These are phyloP conservation scores for Ctenomys sociabilis DNA, from an alignment of 2,113 vertebrate genomes.

Conservation along the genomic window DNA sequence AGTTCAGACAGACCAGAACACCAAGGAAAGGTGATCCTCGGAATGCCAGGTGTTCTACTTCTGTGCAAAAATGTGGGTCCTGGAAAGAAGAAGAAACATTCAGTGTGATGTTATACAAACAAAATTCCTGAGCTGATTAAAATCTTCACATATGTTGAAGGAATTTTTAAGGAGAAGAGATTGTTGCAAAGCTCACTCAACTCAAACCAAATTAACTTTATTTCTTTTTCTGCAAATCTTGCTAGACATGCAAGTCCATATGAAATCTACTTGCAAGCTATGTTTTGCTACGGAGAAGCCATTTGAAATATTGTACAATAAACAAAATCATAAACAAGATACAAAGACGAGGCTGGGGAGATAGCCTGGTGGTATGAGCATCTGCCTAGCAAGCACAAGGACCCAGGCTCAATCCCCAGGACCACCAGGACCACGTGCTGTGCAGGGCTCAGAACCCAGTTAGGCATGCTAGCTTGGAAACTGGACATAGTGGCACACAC, in stretches of 20 bases:
- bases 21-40: neutral
- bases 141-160: neutral
- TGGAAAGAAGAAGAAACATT: constrained; percentile 8
- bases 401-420: too few relatives aligned
- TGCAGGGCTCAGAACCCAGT: too few relatives aligned
- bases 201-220: neutral
- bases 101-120: neutral
- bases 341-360: neutral
- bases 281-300: neutral
- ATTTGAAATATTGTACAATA: neutral
- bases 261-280: neutral
- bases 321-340: neutral
- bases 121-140: neutral
- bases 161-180: neutral
- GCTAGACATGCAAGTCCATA: neutral
- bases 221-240: constrained; percentile 1
- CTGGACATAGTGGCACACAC: too few relatives aligned
- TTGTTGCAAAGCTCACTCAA: neutral
- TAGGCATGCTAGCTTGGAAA: too few relatives aligned
- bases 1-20: neutral
- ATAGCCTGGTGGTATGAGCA: too few relatives aligned
- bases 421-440: too few relatives aligned
- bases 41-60: neutral
- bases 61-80: neutral
- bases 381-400: too few relatives aligned